Conservation (phyloP, 2,888 invertebrate species). For the Ceraclea dissimilis region DNA sequence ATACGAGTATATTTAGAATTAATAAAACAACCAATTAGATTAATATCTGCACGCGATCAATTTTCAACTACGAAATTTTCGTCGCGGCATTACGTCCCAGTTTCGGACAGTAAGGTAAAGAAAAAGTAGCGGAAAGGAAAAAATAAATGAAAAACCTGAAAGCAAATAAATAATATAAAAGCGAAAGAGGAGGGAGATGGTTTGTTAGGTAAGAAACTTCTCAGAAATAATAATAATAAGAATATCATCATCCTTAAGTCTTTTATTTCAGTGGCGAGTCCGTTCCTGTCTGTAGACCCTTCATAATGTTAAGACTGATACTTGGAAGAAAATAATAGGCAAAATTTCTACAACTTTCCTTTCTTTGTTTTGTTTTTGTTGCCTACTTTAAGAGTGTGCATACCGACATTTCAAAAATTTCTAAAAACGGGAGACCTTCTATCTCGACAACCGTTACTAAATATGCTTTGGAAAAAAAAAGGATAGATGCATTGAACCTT, state of each 20-base stretch:
- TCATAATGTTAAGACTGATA: neutral
- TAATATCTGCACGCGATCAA: too few species aligned
- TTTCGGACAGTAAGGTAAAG: neutral
- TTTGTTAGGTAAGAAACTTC: neutral
- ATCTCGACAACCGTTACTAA: too few species aligned
- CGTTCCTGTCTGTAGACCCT: neutral
- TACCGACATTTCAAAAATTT: too few species aligned
- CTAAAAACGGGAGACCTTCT: too few species aligned
- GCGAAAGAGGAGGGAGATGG: constrained; percentile 2
- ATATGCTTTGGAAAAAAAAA: too few species aligned
- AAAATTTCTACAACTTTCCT: neutral
- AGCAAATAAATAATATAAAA: constrained; percentile 14
- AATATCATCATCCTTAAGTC: neutral
- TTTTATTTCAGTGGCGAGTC: neutral
- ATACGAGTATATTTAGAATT: too few species aligned
- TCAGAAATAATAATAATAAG: neutral
- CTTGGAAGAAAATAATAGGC: neutral
- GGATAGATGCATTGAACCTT: too few species aligned
- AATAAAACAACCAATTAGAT: too few species aligned
- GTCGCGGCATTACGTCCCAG: neutral
- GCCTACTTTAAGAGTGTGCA: too few species aligned
- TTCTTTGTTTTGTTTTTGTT: too few species aligned
- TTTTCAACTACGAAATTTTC: too few species aligned
- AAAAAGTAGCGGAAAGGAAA: constrained; percentile 2
- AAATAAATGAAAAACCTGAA: constrained; percentile 14